A percentile compares a stretch with the other conserved stretches of the same genome.
These are phyloP conservation scores for Alcedo quadribrachys DNA, from an alignment of 2,797 vertebrate genomes.

Conservation along the genomic window DNA sequence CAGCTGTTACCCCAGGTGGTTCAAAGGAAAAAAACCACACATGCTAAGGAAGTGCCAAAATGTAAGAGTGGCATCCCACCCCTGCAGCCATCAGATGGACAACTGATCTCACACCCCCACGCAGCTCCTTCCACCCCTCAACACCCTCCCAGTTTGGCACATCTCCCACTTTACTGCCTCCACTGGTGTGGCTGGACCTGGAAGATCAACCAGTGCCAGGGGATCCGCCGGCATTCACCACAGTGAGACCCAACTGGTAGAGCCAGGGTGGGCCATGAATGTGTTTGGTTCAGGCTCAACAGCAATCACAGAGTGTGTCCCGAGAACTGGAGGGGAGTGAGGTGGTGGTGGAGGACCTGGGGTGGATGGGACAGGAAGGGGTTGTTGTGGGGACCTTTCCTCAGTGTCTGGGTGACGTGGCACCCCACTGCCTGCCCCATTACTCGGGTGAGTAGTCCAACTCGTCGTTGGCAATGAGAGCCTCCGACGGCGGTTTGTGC, in stretches of 20 bases:
- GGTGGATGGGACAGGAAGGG: constrained; percentile 43
- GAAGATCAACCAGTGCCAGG: neutral
- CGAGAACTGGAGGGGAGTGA: constrained; percentile 55
- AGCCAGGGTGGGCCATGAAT: neutral
- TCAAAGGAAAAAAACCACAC: neutral
- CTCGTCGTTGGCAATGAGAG: constrained; percentile 91
- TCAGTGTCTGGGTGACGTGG: constrained; percentile 3
- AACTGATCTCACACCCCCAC: neutral
- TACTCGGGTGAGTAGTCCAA: constrained; percentile 91
- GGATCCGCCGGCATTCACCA: neutral
- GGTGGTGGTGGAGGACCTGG: constrained; percentile 17
- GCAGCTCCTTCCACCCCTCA: neutral
- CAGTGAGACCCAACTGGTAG: neutral
- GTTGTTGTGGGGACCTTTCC: constrained; percentile 60
- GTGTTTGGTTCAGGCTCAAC: constrained; percentile 9
- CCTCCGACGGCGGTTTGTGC: constrained; percentile 82
- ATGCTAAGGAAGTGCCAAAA: constrained; percentile 3
- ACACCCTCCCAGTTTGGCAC: constrained; percentile 16
- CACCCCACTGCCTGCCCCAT: neutral
- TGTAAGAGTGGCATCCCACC: neutral
- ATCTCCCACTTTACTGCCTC: neutral
- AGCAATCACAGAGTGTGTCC: neutral
- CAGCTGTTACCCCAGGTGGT: neutral
- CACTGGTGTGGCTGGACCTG: neutral
- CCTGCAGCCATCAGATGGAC: accelerated